Percentiles rank a stretch among this genome's conserved stretches.
phyloP scores from a whole-genome alignment of 2,113 vertebrate species.

The Camelus dromedarius region DNA sequence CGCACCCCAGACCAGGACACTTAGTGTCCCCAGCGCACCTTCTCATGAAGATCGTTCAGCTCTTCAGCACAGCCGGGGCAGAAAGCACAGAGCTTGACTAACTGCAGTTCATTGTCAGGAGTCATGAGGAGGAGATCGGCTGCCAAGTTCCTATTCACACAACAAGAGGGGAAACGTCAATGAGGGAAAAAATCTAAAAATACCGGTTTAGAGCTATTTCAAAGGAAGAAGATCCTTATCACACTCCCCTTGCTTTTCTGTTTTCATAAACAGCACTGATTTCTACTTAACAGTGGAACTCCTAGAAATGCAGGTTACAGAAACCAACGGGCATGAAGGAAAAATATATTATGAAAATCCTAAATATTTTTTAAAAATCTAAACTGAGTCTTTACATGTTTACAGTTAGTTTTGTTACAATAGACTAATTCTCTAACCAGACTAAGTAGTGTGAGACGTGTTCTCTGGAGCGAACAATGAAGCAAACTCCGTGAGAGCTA shows the following conservation, averaged over 20 bases:
- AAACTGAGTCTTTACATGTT: not conserved
- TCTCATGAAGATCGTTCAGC: constrained; percentile 92
- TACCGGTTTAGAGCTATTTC: not conserved
- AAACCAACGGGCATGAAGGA: not conserved
- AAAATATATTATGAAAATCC: not conserved
- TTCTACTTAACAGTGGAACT: not conserved
- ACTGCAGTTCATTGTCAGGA: constrained; percentile 91
- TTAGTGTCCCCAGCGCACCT: constrained; percentile 85
- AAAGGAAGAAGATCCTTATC: not conserved
- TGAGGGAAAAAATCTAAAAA: constrained; percentile 11
- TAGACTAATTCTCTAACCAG: not conserved
- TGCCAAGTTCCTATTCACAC: constrained; percentile 92
- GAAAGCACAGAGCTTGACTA: constrained; percentile 96
- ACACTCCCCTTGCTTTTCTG: not conserved
- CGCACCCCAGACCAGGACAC: not conserved
- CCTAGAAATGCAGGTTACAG: not conserved
- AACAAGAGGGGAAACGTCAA: constrained; percentile 26
- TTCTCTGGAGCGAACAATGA: not conserved
- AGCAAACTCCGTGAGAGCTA: not conserved
- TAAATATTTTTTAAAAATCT: not conserved
- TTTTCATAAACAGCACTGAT: not conserved
- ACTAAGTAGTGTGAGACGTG: not conserved
- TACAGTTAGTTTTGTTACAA: not conserved
- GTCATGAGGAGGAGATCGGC: constrained; percentile 94
- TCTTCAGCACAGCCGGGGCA: constrained; percentile 92